Evolutionary conservation across 2,888 invertebrate genomes (phyloP), one percentile per base, ranked within the genome.

Genomic region (Netelia fuscicornis): DNA sequence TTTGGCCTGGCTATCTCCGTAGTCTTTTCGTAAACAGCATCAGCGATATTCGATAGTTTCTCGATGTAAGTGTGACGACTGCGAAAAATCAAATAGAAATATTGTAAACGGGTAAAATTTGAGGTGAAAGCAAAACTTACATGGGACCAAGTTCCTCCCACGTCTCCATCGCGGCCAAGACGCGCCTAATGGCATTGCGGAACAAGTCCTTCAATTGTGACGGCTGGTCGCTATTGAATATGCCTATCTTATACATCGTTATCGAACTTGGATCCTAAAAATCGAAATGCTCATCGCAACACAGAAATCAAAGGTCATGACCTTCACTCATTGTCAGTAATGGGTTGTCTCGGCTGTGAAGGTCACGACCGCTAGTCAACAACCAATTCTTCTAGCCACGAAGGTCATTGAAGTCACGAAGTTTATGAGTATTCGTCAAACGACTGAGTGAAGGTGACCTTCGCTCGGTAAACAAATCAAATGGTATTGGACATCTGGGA

Each of bases 231-330:
- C 6, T 0, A 25, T 9, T 2, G 17, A 89, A 89, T 25, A 91
- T 86, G 5, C 91, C 91, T 10, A n/a, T 86, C 0, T 0, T 8
- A 65, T 90, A 91, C 0, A 56, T n/a, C 0, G 23, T 1, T 68
- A 89, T 89, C 0, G 86, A 77, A 0, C 87, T 79, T 0, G 91
- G 91, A 20, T 91, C 90, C 91, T 91, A 30, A 8, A 85, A n/a
- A 54, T 17, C 1, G 5, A 42, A 58, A 79, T 54, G 25, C n/a
- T 67, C 44, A 44, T 37, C 2, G 42, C 20, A 48, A 68, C 13
- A n/a, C 2, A 30, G 37, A 60, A 58, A 60, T 64, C 37, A 6
- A 6, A 37, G 37, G 37, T 37, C 37, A 37, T 37, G 37, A 3
- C 37, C 6, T 37, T 25, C 23, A 2, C 62, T n/a, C 13, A 13